These are phyloP conservation scores for Calliphora vomitoria DNA, from an alignment of 2,888 invertebrate species.

Conservation along the genomic window DNA sequence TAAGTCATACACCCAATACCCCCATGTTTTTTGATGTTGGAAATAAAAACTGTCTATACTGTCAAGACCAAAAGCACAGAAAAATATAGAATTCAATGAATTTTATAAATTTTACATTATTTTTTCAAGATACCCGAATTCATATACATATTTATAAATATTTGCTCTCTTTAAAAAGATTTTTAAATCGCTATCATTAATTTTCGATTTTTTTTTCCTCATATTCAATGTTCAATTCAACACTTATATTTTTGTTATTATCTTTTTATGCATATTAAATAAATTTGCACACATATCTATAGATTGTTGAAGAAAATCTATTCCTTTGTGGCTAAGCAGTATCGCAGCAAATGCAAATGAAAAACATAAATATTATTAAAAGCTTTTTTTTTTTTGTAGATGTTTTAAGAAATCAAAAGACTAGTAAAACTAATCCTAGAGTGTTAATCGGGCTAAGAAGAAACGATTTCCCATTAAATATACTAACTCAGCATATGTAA, in stretches of 20 bases:
- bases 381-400: slow-evolving; percentile 38
- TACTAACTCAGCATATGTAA: not conserved
- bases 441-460: slow-evolving; percentile 60
- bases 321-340: not conserved
- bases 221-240: slow-evolving; percentile 15
- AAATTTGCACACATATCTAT: slow-evolving; percentile 34
- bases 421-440: slow-evolving; percentile 44
- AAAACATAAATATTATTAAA: slow-evolving; percentile 65
- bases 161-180: slow-evolving; percentile 12
- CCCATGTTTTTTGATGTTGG: too few species aligned
- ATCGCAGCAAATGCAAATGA: slow-evolving; percentile 38
- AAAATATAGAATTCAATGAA: too few species aligned
- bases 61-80: too few species aligned
- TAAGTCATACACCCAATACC: too few species aligned
- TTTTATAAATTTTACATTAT: too few species aligned
- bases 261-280: slow-evolving; percentile 26
- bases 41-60: too few species aligned
- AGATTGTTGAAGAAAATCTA: slow-evolving; percentile 15
- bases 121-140: too few species aligned
- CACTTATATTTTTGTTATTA: slow-evolving; percentile 31
- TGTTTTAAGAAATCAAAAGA: not conserved
- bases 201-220: not conserved
- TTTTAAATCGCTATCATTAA: slow-evolving; percentile 18
- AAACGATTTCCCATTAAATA: slow-evolving; percentile 38
- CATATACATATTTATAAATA: not conserved